Conservation (phyloP, 2,797 vertebrate genomes). For the Trachurus trachurus region DNA sequence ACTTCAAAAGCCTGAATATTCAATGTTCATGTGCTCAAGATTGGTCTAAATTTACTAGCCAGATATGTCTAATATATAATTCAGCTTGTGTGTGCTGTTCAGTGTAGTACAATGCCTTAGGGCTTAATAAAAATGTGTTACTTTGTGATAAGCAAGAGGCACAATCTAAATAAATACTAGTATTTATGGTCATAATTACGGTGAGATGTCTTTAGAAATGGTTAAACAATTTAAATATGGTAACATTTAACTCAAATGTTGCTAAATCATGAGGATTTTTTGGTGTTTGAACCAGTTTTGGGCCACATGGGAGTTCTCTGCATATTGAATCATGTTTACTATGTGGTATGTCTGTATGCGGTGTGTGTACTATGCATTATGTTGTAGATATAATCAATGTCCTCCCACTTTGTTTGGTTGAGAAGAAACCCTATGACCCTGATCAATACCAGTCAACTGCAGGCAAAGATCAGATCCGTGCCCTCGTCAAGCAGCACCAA, state of each 20-base stretch:
- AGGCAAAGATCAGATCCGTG: constrained; percentile 29
- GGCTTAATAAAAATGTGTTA: constrained; percentile 19
- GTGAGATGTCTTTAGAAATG: neutral
- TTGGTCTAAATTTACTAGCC: neutral
- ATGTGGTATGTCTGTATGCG: neutral
- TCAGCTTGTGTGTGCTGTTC: neutral
- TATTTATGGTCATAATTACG: neutral
- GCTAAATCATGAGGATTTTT: neutral
- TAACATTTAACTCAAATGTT: constrained; percentile 1
- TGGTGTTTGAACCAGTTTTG: neutral
- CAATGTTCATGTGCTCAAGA: neutral
- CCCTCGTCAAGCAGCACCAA: constrained; percentile 34
- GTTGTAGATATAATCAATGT: constrained; percentile 46
- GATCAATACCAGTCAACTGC: constrained; percentile 57
- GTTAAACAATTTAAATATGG: neutral
- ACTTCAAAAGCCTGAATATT: neutral
- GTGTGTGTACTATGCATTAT: neutral
- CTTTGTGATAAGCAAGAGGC: constrained; percentile 9
- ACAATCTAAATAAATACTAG: neutral
- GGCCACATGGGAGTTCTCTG: constrained; percentile 3
- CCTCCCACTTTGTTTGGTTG: constrained; percentile 47
- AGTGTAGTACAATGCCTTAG: constrained; percentile 2
- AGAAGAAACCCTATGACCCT: constrained; percentile 44
- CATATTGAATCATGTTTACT: neutral
- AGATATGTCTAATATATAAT: neutral